Percentiles rank a stretch among this genome's conserved stretches.
phyloP scores from a whole-genome alignment of 2,797 vertebrate species.

The Manis crassicaudata region DNA sequence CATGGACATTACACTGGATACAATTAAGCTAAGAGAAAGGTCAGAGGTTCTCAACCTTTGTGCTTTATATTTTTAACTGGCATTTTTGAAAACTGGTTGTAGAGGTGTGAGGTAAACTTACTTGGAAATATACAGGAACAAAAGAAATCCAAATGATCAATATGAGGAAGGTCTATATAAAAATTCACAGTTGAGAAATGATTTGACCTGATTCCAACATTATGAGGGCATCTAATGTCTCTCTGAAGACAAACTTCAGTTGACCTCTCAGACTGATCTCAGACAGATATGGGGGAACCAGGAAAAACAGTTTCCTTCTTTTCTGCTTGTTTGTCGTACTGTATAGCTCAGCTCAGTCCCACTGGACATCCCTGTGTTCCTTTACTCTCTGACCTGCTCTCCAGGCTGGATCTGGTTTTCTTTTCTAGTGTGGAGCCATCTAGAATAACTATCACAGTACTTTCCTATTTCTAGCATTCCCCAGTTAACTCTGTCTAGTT shows the following conservation, averaged over 20 bases:
- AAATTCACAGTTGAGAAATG: conserved; percentile 36
- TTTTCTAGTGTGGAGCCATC: background rate
- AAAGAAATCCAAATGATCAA: conserved; percentile 38
- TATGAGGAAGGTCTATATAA: conserved; percentile 2
- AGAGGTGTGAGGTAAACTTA: background rate
- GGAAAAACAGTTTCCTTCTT: background rate
- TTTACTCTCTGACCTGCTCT: background rate
- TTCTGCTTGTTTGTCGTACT: background rate
- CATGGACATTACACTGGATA: conserved; percentile 1
- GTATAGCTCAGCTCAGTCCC: background rate
- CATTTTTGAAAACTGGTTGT: background rate
- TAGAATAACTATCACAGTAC: background rate
- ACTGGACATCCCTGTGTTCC: background rate
- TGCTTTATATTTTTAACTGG: conserved; percentile 26
- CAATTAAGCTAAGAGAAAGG: conserved; percentile 52
- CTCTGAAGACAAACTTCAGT: conserved; percentile 33
- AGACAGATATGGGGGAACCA: background rate
- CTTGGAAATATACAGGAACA: conserved; percentile 19
- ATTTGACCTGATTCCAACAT: conserved; percentile 10
- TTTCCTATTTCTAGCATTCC: background rate
- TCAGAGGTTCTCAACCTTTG: conserved; percentile 10
- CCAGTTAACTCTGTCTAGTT: background rate
- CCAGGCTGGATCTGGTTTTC: background rate
- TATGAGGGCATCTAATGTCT: background rate
- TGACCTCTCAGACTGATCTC: background rate